Evolutionary conservation across 2,797 vertebrate genomes (phyloP).

Genomic region (Anolis apletophallus): DNA sequence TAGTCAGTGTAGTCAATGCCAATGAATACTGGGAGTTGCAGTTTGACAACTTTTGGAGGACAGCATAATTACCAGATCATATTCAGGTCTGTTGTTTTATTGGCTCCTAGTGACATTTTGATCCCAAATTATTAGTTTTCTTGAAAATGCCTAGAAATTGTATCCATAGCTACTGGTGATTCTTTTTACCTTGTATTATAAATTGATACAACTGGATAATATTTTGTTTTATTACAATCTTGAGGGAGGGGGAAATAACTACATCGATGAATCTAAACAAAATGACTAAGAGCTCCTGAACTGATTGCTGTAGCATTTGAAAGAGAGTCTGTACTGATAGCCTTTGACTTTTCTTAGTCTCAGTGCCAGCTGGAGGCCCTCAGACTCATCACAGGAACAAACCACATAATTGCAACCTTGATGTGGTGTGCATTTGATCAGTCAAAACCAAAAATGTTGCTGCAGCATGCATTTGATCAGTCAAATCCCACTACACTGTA

Average conservation of each 20-base stretch:
- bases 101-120: constrained; percentile 41
- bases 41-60: too few relatives aligned
- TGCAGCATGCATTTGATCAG: constrained; percentile 8
- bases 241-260: not conserved
- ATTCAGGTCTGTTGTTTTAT: not conserved
- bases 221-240: not conserved
- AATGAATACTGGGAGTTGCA: too few relatives aligned
- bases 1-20: too few relatives aligned
- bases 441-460: not conserved
- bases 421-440: constrained; percentile 16
- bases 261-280: constrained; percentile 15
- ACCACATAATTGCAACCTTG: constrained; percentile 11
- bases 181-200: not conserved
- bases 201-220: not conserved
- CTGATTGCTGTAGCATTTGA: not conserved
- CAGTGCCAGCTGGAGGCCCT: not conserved
- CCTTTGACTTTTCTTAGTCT: constrained; percentile 3
- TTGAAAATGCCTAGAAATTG: constrained; percentile 41
- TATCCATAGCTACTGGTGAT: constrained; percentile 8
- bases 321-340: not conserved
- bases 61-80: too few relatives aligned
- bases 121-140: constrained; percentile 59
- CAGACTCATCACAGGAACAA: not conserved
- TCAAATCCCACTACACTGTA: not conserved
- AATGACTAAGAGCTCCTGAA: constrained; percentile 26